Base-by-base conservation (phyloP, 2,113 vertebrate genomes). In the Aptenodytes patagonicus region DNA sequence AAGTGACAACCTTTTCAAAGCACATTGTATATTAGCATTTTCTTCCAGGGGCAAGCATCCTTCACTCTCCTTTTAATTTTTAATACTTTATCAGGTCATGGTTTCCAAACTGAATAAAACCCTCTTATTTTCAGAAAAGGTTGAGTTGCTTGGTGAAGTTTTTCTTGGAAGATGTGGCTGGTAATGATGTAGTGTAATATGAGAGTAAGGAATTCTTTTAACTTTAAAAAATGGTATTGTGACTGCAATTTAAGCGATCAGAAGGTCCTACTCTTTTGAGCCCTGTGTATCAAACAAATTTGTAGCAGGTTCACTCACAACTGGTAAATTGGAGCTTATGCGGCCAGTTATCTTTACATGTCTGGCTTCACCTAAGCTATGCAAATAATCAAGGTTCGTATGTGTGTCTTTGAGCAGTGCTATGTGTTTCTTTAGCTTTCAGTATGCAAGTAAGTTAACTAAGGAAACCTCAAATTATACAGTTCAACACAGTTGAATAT, bases 101-200 rank as follows among this genome's bases (percentile, higher is more conserved):
- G 34, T 72, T 97, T 91, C 52, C 31, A 70, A 60, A n/a, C 11
- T 49, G 70, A 69, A 64, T 87, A 61, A 83, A 87, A 21, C 3
- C 9, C 7, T 9, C 10, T 79, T 3, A 0, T 88, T 87, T 89
- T 84, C 54, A 83, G 70, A 68, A 83, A 52, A 87, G 8, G 10
- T 44, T 83, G n/a, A 89, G 42, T 75, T 92, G 55, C 69, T 82
- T 83, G 42, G 21, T 87, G 26, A 85, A 87, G n/a, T 46, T 94
- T 87, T 90, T 91, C 73, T 94, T 97, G 84, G 87, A 94, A 87
- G 38, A 61, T 44, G 17, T 72, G 31, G 4, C n/a, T 93, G 36
- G 57, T 90, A 82, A 47, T 75, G 47, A 89, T 94, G 65, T 61
- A 83, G 84, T 94, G 78, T 88, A 96, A 97, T 76, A 72, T 22